Base-by-base conservation (phyloP, 2,797 vertebrate species). In the Alosa sapidissima region DNA sequence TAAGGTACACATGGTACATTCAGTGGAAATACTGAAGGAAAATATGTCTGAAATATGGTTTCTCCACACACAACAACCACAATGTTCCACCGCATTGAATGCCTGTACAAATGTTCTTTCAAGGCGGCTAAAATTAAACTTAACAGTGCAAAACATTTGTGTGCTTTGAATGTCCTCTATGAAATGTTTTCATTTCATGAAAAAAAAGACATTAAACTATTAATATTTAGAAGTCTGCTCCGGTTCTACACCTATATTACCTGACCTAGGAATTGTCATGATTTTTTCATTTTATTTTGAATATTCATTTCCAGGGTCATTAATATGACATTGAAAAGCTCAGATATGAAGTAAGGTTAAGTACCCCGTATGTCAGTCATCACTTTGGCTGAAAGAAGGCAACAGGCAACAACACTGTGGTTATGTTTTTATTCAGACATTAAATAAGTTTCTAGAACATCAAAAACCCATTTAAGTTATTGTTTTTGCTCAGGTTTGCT, bases 371-470 rank as follows among this genome's bases (percentile, higher is more conserved):
- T 19, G 41, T 19, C 62, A 13, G 0, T 2, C 68, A 41, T 21
- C 60, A 65, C n/a, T 24, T 41, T 75, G 72, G 72, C 36, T 45
- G 36, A 78, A 75, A 78, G 14, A 45, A 78, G 11, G 65, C 65
- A 47, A 78, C 5, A 78, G 41, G 41, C 36, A 78, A 78, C 72
- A 75, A 72, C 13, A 0, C 51, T 55, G 36, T 85, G 62, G 78
- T 81, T 88, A 88, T 83, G 47, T 90, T 86, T 95, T 95, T 95
- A 95, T 94, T 95, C 33, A 91, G 89, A 86, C 87, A 91, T 89
- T 93, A 92, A 91, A 93, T 87, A 90, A 88, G 87, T 90, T 78
- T 89, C 88, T 91, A 92, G 93, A 89, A 94, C 90, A 90, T 81
- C 92, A 91, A 90, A 92, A 90, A 91, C 92, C 83, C 87, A 87